Percentiles rank a stretch among this genome's conserved stretches.
phyloP scores from a whole-genome alignment of 1,140 invertebrate genomes.

The Procambarus virginalis region DNA sequence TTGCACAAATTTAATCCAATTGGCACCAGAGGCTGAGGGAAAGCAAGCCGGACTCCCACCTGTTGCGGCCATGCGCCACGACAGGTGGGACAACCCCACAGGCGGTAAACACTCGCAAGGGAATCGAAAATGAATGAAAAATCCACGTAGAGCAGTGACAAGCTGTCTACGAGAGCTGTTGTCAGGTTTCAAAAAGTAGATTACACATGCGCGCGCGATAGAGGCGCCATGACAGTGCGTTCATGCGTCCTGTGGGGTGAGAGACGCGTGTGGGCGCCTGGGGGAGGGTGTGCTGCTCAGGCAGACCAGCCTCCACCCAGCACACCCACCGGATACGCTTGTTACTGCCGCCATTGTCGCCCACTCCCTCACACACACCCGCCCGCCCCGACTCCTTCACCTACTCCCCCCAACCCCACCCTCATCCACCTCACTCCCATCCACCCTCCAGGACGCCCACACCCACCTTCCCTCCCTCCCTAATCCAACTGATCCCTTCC shows the following conservation, averaged over 20 bases:
- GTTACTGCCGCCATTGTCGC: conserved; percentile 42
- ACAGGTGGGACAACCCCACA: not conserved
- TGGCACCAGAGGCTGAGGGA: not conserved
- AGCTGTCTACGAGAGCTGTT: no score
- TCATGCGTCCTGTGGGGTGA: no score
- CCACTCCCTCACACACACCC: not conserved
- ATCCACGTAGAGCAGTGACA: no score
- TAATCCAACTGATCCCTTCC: not conserved
- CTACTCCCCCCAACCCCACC: no score
- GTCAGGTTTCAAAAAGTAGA: no score
- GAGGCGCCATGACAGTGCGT: no score
- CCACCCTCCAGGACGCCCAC: not conserved
- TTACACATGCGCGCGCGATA: no score
- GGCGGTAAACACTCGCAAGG: not conserved
- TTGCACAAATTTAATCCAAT: not conserved
- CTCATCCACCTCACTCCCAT: not conserved
- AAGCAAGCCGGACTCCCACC: not conserved
- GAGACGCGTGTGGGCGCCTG: no score
- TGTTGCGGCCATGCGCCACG: not conserved
- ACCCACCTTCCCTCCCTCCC: not conserved
- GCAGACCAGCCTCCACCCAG: not conserved
- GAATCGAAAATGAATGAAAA: no score
- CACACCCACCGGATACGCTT: conserved; percentile 32
- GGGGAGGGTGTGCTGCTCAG: no score
- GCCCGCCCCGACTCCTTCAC: not conserved